phyloP scores from a whole-genome alignment of 2,113 vertebrate genomes.

The Colius striatus region DNA sequence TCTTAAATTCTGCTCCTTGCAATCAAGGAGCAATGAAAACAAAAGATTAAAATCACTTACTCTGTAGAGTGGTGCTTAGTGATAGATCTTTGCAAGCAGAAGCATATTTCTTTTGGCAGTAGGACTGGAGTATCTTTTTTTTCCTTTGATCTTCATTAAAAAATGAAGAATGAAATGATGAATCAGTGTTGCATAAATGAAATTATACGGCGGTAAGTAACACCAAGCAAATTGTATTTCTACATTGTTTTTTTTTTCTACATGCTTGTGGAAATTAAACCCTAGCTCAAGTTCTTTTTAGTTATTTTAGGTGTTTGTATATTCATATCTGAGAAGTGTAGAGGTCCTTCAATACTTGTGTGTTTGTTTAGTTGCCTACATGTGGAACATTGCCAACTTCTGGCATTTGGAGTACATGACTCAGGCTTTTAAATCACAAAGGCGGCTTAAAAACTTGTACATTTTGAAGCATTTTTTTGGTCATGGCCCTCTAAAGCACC shows the following conservation, averaged over 20 bases:
- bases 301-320: not conserved
- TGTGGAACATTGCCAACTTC: not conserved
- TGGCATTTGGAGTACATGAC: not conserved
- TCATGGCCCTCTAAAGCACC: not conserved
- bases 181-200: conserved; percentile 6
- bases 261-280: not conserved
- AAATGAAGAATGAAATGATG: not conserved
- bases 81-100: not conserved
- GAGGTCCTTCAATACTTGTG: not conserved
- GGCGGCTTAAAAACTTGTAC: not conserved
- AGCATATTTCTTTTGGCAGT: not conserved
- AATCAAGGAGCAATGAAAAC: not conserved
- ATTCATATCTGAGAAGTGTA: not conserved
- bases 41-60: not conserved
- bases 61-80: not conserved
- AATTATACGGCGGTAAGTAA: not conserved
- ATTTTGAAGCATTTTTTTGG: not conserved
- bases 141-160: not conserved
- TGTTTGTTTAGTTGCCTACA: not conserved
- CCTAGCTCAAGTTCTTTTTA: not conserved
- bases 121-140: not conserved
- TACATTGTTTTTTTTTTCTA: not conserved
- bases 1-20: not conserved
- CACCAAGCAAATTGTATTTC: not conserved
- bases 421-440: not conserved